Base-by-base conservation (phyloP, 2,113 vertebrate species). In the Columba livia region DNA sequence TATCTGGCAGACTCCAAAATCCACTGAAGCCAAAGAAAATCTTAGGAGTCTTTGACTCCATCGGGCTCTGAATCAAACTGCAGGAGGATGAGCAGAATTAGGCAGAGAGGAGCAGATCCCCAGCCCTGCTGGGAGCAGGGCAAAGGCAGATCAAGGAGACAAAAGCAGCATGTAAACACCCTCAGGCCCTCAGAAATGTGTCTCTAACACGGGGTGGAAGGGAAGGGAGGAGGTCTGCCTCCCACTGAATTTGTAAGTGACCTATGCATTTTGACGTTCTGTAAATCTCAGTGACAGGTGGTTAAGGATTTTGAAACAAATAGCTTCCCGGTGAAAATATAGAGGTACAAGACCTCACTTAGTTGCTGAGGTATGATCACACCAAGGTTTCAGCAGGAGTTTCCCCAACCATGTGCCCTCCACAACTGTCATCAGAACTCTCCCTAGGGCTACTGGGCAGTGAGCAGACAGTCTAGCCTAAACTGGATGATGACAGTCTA, bases 1-100 rank as follows among this genome's bases (percentile, higher is more conserved):
- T 94, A 94, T 96, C 86, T 95, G 69, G 93, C 96, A 94, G 92
- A 71, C 80, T 93, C 48, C 44, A 94, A 92, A 95, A 93, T 84
- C 77, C 77, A 81, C 77, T 61, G 86, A 92, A 92, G 90, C 75
- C 94, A 96, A 95, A 91, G 47, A 24, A 94, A 96, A 51, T 90
- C 94, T 95, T 94, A 77, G 67, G 71, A 93, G 75, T 78, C 88
- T 91, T 88, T 85, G 82, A 96, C 51, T 96, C 90, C 48, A 11
- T 38, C 71, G 90, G 82, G 82, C 93, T 86, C 67, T 88, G 88
- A 38, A 91, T 94, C 75, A 90, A 90, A 67, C 79, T 93, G 56
- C 67, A 54, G 74, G 64, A 93, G 82, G 64, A 91, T 0, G 2
- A 91, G 60, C 42, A 86, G 85, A 83, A 83, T 79, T 34, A 66